Base-by-base conservation (phyloP, 1,140 invertebrate genomes). In the Globodera ellingtonae region DNA sequence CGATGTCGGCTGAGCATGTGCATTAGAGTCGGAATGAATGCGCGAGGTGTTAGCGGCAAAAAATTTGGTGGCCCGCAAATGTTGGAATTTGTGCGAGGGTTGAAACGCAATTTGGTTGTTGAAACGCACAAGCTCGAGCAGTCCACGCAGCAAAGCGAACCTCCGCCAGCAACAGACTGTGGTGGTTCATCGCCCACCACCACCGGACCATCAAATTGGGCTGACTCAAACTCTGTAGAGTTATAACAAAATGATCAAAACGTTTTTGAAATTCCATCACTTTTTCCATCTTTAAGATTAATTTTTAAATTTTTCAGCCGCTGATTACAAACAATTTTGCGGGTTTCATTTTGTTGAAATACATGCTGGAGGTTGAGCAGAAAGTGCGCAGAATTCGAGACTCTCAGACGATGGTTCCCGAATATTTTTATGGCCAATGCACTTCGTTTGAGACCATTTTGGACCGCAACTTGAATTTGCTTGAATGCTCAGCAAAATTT, bases 1-100 rank as follows among this genome's bases (percentile, higher is more conserved):
- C 47, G 70, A 47, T 72, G 70, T 8, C 72, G 72, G 5, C 35
- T 73, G 50, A 59, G 46, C 10, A 35, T 10, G 59, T 73, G 72
- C 35, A 35, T 73, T 50, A 4, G 10, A 24, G 35, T 73, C n/a
- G 72, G 72, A 73, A 73, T 73, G 72, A 48, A 73, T 73, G 10
- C 59, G n/a, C 72, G 59, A 35, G 59, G 18, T 7, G n/a, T 72
- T n/a, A 44, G 72, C 48, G 44, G 24, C 10, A 15, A 9, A 35
- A 72, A 72, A 52, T 21, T 35, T 72, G 24, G 56, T 9, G 48
- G n/a, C 48, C 24, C 24, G 9, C 21, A 72, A 21, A 72, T 52
- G 10, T 10, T 52, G 21, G 48, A 35, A 72, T 72, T 72, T 21
- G 24, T n/a, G 15, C 9, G 46, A 47, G 24, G 56, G 10, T 72